A percentile compares a stretch with the other conserved stretches of the same genome.
phyloP scores from a whole-genome alignment of 2,113 vertebrate species.

The Coturnix japonica region DNA sequence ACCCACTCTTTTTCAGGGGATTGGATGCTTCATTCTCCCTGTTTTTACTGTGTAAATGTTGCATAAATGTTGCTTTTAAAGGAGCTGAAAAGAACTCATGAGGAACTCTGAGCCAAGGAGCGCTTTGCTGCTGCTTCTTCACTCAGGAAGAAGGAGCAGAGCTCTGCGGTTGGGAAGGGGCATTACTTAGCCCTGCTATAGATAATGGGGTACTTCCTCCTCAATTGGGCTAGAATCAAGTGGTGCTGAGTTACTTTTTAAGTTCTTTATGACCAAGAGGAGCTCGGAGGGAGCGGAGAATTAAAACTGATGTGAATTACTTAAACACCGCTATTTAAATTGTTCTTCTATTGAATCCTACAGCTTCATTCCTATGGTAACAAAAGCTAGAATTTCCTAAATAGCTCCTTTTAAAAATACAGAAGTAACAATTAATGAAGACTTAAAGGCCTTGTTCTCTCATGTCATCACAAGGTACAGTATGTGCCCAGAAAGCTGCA shows the following conservation, averaged over 20 bases:
- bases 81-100: not conserved
- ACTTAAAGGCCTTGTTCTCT: not conserved
- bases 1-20: not conserved
- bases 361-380: slow-evolving; percentile 55
- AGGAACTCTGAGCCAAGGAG: not conserved
- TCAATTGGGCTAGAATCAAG: not conserved
- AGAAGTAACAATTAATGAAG: slow-evolving; percentile 31
- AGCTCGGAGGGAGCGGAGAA: not conserved
- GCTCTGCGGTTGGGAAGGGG: slow-evolving; percentile 19
- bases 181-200: not conserved
- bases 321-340: slow-evolving; percentile 8
- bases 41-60: not conserved
- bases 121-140: slow-evolving; percentile 1
- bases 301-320: not conserved
- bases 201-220: slow-evolving; percentile 24
- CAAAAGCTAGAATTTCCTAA: slow-evolving; percentile 41
- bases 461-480: not conserved
- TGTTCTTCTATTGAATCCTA: not conserved
- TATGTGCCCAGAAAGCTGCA: not conserved
- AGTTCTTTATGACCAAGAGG: not conserved
- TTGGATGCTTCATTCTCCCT: not conserved
- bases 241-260: not conserved
- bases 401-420: slow-evolving; percentile 15
- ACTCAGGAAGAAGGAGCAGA: not conserved
- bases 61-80: slow-evolving; percentile 20